Evolutionary conservation across 1,140 invertebrate genomes (phyloP).

Genomic region (Sinonovacula constricta): DNA sequence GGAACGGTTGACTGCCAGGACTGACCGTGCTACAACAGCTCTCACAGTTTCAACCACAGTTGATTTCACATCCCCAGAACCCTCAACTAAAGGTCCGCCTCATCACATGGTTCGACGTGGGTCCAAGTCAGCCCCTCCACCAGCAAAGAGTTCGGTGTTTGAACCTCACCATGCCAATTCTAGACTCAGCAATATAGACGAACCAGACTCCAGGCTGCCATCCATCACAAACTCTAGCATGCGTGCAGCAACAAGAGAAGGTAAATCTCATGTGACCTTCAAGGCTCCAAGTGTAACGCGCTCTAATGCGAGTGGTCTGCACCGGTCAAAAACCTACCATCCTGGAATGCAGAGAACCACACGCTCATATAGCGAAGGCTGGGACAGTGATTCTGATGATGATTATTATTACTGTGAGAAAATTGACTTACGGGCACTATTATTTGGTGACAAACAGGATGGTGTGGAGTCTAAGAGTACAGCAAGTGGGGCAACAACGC

Average conservation of each 20-base stretch:
- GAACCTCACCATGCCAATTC: conserved; percentile 15
- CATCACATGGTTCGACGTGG: conserved; percentile 39
- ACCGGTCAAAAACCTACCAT: conserved; percentile 53
- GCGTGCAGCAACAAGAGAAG: conserved; percentile 5
- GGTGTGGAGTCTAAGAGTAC: conserved; percentile 39
- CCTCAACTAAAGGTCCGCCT: neutral
- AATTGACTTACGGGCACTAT: conserved; percentile 64
- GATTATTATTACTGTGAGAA: conserved; percentile 60
- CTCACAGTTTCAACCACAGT: conserved; percentile 39
- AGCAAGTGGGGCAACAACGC: conserved; percentile 37
- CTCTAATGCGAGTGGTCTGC: conserved; percentile 17
- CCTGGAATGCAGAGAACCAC: conserved; percentile 45
- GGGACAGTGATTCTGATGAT: conserved; percentile 56
- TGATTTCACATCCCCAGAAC: conserved; percentile 28
- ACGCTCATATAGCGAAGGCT: conserved; percentile 23
- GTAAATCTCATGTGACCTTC: conserved; percentile 62
- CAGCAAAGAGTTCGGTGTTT: conserved; percentile 42
- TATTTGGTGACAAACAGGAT: conserved; percentile 60
- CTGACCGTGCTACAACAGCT: conserved; percentile 30
- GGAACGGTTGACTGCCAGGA: conserved; percentile 27
- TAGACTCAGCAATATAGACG: conserved; percentile 35
- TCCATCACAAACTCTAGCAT: neutral
- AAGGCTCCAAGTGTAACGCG: conserved; percentile 6
- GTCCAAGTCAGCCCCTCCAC: conserved; percentile 60
- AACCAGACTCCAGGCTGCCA: conserved; percentile 29